A percentile compares a stretch with the other conserved stretches of the same genome.
These are phyloP conservation scores for Coptodon rendalli DNA, from an alignment of 2,113 vertebrate genomes.

Conservation along the genomic window DNA sequence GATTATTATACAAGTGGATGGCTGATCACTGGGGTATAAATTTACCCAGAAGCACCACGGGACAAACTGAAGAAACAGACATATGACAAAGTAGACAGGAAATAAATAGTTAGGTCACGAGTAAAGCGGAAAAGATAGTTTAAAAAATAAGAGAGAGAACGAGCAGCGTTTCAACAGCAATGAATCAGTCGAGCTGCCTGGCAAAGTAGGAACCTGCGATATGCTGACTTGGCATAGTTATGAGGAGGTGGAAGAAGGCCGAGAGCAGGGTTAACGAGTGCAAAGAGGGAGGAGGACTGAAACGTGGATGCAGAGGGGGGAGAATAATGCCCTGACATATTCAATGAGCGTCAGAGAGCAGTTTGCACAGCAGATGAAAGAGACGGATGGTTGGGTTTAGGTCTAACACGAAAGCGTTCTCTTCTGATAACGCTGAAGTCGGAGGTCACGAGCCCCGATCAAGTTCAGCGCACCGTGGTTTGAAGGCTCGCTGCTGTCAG, in stretches of 20 bases:
- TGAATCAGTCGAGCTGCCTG: neutral
- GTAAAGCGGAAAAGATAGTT: neutral
- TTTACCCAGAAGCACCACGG: neutral
- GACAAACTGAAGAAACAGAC: neutral
- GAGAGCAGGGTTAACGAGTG: constrained; percentile 35
- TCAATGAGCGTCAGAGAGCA: constrained; percentile 21
- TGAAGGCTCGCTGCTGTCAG: neutral
- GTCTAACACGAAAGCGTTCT: neutral
- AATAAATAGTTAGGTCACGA: neutral
- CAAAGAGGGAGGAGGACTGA: constrained; percentile 1
- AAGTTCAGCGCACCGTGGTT: neutral
- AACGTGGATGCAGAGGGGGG: neutral
- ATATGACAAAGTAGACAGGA: neutral
- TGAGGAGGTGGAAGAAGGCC: neutral
- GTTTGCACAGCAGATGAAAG: constrained; percentile 12
- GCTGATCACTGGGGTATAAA: neutral
- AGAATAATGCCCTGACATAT: constrained; percentile 21
- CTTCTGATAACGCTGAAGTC: neutral
- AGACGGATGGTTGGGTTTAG: neutral
- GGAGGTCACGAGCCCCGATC: neutral
- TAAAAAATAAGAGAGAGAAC: neutral
- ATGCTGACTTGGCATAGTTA: constrained; percentile 43
- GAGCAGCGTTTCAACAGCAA: neutral
- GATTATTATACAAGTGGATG: neutral
- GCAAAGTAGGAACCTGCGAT: constrained; percentile 6